A percentile compares a stretch with the other conserved stretches of the same genome.
Evolutionary conservation across 2,888 invertebrate species (phyloP).

Genomic region (Augiades crinisus): DNA sequence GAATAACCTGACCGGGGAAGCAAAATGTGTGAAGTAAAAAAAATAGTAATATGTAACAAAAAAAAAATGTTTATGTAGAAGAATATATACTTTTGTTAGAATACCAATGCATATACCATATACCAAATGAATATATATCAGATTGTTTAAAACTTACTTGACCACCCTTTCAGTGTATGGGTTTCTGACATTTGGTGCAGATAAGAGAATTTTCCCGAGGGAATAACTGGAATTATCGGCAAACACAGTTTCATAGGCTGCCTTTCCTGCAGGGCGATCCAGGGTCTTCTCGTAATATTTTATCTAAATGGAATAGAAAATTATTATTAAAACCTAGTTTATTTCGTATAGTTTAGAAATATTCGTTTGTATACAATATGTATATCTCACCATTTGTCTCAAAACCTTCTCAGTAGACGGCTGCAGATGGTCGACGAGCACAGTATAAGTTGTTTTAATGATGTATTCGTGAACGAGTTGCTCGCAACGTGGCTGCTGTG

Average conservation of each 20-base stretch:
- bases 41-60: background rate
- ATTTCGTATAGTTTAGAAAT: no score
- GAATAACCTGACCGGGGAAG: constrained; percentile 62
- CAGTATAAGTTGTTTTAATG: constrained; percentile 64
- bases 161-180: constrained; percentile 90
- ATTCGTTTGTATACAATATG: no score
- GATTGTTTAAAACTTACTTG: constrained; percentile 66
- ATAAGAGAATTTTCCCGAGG: constrained; percentile 89
- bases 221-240: constrained; percentile 83
- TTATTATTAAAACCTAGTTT: no score
- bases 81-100: no score
- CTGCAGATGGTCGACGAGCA: constrained; percentile 65
- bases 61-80: no score
- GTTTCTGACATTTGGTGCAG: constrained; percentile 88
- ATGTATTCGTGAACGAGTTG: constrained; percentile 72
- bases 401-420: constrained; percentile 71
- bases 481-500: constrained; percentile 59
- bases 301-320: constrained; percentile 86
- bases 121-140: background rate
- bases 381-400: constrained; percentile 57
- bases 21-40: constrained; percentile 23
- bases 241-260: constrained; percentile 92
- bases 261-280: constrained; percentile 90
- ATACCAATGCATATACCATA: no score
- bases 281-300: constrained; percentile 93